phyloP scores from a whole-genome alignment of 2,113 vertebrate genomes.

The Erythrocercus mccallii region DNA sequence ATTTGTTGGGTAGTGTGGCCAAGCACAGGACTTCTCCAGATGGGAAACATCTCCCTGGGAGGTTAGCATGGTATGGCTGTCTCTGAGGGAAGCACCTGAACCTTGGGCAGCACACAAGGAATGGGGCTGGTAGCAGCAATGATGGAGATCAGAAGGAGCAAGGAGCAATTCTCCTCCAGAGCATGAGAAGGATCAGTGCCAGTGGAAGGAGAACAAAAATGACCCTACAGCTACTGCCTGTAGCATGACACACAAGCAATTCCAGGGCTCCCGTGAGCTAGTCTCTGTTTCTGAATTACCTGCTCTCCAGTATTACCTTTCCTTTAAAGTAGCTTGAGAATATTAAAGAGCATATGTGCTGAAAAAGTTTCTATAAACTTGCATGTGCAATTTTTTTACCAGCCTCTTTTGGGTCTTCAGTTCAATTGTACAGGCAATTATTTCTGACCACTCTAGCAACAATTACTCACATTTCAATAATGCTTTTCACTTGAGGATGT shows the following conservation, averaged over 20 bases:
- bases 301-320: not conserved
- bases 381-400: not conserved
- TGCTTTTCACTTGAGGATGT: not conserved
- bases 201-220: not conserved
- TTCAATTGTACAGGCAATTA: not conserved
- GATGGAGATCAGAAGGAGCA: not conserved
- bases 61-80: not conserved
- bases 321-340: not conserved
- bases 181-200: not conserved
- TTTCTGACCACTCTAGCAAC: not conserved
- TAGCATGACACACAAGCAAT: not conserved
- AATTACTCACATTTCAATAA: not conserved
- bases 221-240: not conserved
- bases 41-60: not conserved
- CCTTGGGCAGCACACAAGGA: not conserved
- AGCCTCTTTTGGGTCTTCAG: not conserved
- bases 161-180: not conserved
- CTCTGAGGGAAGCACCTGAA: not conserved
- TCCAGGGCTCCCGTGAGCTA: not conserved
- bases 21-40: not conserved
- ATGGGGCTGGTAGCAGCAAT: not conserved
- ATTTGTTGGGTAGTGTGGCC: not conserved
- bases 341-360: not conserved
- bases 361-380: not conserved
- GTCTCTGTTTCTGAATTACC: not conserved